Evolutionary conservation across 2,888 invertebrate genomes (phyloP).

Genomic region (Ichneumon xanthorius): DNA sequence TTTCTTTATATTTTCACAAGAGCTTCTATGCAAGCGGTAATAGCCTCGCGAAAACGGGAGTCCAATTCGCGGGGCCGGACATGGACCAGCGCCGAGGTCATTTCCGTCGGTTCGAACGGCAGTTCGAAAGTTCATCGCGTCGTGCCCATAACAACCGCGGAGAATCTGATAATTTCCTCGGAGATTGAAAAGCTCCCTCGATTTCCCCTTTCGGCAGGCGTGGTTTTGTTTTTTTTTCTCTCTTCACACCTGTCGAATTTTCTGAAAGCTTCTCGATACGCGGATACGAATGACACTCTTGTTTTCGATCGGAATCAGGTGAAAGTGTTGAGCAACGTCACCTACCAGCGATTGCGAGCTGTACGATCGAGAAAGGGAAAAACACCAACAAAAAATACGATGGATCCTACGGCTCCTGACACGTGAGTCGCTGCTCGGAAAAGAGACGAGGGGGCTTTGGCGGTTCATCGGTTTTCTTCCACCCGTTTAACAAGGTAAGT

Average conservation of each 20-base stretch:
- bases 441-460: slow-evolving; percentile 24
- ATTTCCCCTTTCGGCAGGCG: slow-evolving; percentile 26
- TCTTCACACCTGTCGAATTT: slow-evolving; percentile 1
- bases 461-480: slow-evolving; percentile 48
- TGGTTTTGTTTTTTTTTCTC: slow-evolving; percentile 18
- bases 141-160: slow-evolving; percentile 10
- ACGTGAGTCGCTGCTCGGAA: slow-evolving; percentile 47
- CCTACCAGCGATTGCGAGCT: neutral
- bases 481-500: slow-evolving; percentile 55
- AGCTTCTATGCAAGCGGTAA: neutral
- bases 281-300: slow-evolving; percentile 8
- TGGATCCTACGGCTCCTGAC: slow-evolving; percentile 28
- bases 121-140: slow-evolving; percentile 62
- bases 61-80: slow-evolving; percentile 58
- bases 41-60: slow-evolving; percentile 12
- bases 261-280: neutral
- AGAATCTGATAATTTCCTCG: slow-evolving; percentile 36
- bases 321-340: neutral
- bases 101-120: slow-evolving; percentile 52
- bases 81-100: slow-evolving; percentile 56
- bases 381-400: slow-evolving; percentile 32
- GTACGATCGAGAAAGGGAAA: neutral
- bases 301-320: neutral
- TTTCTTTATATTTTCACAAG: neutral
- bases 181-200: slow-evolving; percentile 34